A percentile compares a stretch with the other conserved stretches of the same genome.
Conservation (phyloP, 2,113 vertebrate species). For the Caretta caretta region DNA sequence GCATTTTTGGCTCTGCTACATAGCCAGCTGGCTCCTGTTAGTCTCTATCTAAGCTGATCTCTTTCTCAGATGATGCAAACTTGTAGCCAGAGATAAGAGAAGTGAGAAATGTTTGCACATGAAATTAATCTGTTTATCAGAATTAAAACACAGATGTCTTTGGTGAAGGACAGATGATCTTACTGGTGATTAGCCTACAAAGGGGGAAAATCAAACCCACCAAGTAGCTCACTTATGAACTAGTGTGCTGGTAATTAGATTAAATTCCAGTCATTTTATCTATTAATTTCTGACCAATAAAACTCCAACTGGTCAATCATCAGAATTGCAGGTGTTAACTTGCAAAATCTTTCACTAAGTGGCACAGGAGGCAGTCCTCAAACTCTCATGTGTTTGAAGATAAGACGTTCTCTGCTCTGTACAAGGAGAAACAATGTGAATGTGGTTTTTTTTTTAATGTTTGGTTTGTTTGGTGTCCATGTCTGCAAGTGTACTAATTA, state of each 20-base stretch:
- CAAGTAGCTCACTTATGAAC: conserved; percentile 12
- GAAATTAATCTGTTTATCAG: conserved; percentile 53
- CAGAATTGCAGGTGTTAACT: conserved; percentile 57
- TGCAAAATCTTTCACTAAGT: conserved; percentile 36
- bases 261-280: conserved; percentile 16
- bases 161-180: conserved; percentile 25
- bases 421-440: neutral
- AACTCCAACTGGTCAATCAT: conserved; percentile 13
- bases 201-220: conserved; percentile 16
- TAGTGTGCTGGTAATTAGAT: conserved; percentile 18
- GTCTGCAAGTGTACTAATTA: neutral
- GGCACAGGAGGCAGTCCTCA: neutral
- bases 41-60: conserved; percentile 53
- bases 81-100: conserved; percentile 16
- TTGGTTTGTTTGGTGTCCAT: neutral
- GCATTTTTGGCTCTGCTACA: neutral
- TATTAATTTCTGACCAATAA: conserved; percentile 36
- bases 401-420: neutral
- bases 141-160: conserved; percentile 31
- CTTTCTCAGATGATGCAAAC: conserved; percentile 32
- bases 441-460: neutral
- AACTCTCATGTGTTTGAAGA: neutral
- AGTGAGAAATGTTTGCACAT: conserved; percentile 41
- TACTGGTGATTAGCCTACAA: conserved; percentile 52
- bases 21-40: conserved; percentile 50